Percentiles rank a stretch among this genome's conserved stretches.
phyloP scores from a whole-genome alignment of 1,140 invertebrate species.

The Solenopsis invicta region DNA sequence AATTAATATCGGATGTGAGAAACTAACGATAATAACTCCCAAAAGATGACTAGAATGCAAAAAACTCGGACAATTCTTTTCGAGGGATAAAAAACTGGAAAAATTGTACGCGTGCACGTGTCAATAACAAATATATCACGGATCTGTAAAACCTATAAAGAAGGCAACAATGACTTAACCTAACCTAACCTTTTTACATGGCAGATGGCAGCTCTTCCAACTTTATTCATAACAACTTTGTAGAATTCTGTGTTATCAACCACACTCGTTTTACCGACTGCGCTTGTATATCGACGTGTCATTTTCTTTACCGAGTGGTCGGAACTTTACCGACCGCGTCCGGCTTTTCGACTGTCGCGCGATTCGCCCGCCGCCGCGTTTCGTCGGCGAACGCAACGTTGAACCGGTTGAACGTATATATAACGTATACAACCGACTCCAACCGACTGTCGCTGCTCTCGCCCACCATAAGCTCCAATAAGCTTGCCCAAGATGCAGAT shows the following conservation, averaged over 20 bases:
- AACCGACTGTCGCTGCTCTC: too few species aligned
- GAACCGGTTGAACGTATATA: too few species aligned
- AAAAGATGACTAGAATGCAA: not conserved
- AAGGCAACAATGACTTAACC: not conserved
- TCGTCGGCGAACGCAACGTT: too few species aligned
- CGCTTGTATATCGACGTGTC: not conserved
- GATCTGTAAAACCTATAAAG: not conserved
- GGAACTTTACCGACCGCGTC: not conserved
- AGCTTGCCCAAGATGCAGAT: conserved; percentile 13
- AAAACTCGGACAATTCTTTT: not conserved
- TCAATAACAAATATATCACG: not conserved
- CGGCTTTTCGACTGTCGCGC: not conserved
- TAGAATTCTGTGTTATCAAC: not conserved
- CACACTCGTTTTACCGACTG: not conserved
- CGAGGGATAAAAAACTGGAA: not conserved
- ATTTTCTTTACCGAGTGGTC: not conserved
- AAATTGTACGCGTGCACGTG: not conserved
- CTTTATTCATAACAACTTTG: not conserved
- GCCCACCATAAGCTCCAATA: too few species aligned
- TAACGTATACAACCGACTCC: too few species aligned
- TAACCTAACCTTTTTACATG: not conserved
- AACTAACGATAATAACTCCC: not conserved
- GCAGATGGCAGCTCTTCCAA: too few species aligned
- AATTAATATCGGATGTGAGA: not conserved
- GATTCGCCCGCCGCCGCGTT: too few species aligned